A percentile compares a stretch with the other conserved stretches of the same genome.
phyloP scores from a whole-genome alignment of 2,113 vertebrate genomes.

The Candoia aspera region DNA sequence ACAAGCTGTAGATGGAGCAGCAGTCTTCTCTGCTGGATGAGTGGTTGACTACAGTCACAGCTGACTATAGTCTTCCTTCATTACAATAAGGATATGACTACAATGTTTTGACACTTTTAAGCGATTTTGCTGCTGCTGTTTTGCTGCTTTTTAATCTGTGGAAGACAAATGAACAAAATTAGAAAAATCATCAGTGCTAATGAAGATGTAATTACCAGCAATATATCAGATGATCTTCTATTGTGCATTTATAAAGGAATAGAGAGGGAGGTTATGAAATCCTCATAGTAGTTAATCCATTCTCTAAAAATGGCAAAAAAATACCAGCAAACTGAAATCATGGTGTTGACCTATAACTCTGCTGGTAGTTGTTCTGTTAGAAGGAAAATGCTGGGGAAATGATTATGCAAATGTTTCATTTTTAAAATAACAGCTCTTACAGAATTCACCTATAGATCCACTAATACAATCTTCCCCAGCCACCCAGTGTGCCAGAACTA shows the following conservation, averaged over 20 bases:
- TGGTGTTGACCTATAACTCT: background rate
- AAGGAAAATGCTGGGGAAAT: background rate
- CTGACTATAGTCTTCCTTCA: background rate
- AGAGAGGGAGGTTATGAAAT: background rate
- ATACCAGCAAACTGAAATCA: background rate
- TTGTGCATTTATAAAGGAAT: background rate
- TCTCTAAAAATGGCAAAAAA: background rate
- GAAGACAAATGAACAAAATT: background rate
- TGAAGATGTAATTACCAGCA: background rate
- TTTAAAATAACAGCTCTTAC: background rate
- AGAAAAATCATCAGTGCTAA: background rate
- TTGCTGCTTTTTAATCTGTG: background rate
- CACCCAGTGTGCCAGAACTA: background rate
- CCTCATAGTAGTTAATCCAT: background rate
- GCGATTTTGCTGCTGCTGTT: background rate
- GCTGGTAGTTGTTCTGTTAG: background rate
- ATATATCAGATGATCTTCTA: background rate
- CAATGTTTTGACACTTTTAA: background rate
- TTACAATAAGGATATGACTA: background rate
- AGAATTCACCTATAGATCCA: background rate
- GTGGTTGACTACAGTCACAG: background rate
- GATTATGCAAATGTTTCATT: background rate
- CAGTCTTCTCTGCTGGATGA: background rate
- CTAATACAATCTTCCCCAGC: background rate
- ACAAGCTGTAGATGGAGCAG: background rate